These are phyloP conservation scores for Incurvaria masculella DNA, from an alignment of 2,888 invertebrate genomes.

Conservation along the genomic window DNA sequence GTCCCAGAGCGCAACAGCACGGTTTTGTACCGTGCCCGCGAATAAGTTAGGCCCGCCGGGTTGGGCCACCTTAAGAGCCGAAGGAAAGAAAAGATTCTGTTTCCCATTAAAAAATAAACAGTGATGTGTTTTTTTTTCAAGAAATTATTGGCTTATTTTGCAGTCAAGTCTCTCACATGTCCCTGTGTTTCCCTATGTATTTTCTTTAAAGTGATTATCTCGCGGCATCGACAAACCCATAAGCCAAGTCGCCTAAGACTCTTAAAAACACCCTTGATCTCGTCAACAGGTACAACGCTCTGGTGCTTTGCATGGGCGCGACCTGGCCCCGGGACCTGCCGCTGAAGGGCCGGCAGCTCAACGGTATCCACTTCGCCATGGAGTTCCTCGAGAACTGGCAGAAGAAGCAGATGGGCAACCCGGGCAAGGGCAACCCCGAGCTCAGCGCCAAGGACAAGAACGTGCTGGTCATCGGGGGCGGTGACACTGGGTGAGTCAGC, in stretches of 20 bases:
- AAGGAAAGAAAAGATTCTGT: too few relatives aligned
- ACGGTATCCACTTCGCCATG: constrained; percentile 97
- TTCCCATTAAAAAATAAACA: too few relatives aligned
- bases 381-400: constrained; percentile 97
- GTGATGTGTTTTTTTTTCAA: too few relatives aligned
- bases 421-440: constrained; percentile 37
- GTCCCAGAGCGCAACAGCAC: too few relatives aligned
- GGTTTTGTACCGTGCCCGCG: too few relatives aligned
- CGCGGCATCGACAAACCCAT: not conserved
- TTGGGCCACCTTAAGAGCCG: too few relatives aligned
- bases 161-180: too few relatives aligned
- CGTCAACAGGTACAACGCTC: constrained; percentile 77
- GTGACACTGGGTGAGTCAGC: constrained; percentile 71
- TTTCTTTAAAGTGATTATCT: too few relatives aligned
- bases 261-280: constrained; percentile 9
- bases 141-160: too few relatives aligned
- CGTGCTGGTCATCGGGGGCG: constrained; percentile 87
- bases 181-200: too few relatives aligned
- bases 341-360: constrained; percentile 79
- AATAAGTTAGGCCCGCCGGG: too few relatives aligned
- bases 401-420: constrained; percentile 80
- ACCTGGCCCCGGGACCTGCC: constrained; percentile 95
- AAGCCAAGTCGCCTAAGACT: not conserved
- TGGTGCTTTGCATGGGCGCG: constrained; percentile 89
- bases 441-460: constrained; percentile 90